Percentiles rank a stretch among this genome's conserved stretches.
Conservation (phyloP, 1,140 invertebrate genomes). For the Penaeus indicus region DNA sequence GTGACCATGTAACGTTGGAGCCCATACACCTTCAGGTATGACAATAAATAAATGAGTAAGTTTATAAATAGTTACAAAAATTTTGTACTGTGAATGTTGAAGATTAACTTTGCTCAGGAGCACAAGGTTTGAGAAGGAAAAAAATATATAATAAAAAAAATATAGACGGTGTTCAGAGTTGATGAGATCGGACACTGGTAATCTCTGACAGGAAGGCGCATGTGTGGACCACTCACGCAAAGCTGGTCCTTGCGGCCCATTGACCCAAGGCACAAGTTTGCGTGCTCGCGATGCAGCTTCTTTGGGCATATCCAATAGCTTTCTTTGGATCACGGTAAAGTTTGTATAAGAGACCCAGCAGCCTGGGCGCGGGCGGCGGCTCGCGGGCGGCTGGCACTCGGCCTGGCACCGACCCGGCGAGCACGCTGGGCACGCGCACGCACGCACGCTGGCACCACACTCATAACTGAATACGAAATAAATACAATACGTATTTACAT, state of each 20-base stretch:
- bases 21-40: conserved; percentile 8
- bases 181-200: conserved; percentile 40
- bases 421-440: background rate
- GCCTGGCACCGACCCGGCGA: too few relatives aligned
- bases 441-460: conserved; percentile 5
- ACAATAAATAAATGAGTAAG: conserved; percentile 42
- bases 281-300: conserved; percentile 28
- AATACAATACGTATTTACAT: conserved; percentile 45
- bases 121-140: conserved; percentile 9
- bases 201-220: conserved; percentile 23
- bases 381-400: too few relatives aligned
- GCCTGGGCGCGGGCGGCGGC: background rate
- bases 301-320: conserved; percentile 37
- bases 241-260: background rate
- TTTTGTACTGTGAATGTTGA: conserved; percentile 43
- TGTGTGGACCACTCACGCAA: conserved; percentile 29
- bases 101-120: conserved; percentile 33
- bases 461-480: conserved; percentile 30
- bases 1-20: background rate
- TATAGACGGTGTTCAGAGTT: conserved; percentile 35
- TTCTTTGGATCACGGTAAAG: conserved; percentile 33
- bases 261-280: conserved; percentile 3
- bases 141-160: background rate
- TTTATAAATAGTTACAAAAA: conserved; percentile 46
- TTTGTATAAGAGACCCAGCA: conserved; percentile 23